A percentile compares a stretch with the other conserved stretches of the same genome.
These are phyloP conservation scores for Sympetrum striolatum DNA, from an alignment of 2,888 invertebrate species.

Conservation along the genomic window DNA sequence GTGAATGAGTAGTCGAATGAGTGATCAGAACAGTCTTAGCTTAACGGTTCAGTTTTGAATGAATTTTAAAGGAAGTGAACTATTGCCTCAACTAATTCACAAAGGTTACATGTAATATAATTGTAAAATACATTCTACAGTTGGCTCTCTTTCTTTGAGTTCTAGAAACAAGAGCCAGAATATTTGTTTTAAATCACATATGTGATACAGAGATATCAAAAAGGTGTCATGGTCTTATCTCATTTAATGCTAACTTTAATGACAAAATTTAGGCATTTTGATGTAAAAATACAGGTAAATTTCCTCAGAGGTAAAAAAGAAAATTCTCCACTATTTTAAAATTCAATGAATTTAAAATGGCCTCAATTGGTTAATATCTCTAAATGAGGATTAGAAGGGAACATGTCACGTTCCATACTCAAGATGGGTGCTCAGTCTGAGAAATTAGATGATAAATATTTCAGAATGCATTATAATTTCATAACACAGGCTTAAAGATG, in stretches of 20 bases:
- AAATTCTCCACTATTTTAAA: neutral
- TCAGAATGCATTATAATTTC: neutral
- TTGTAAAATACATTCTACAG: neutral
- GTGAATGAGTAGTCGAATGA: conserved; percentile 32
- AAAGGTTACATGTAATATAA: neutral
- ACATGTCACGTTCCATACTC: neutral
- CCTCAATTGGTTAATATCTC: neutral
- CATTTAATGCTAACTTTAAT: neutral
- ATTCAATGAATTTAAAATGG: neutral
- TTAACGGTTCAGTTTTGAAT: neutral
- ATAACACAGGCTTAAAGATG: neutral
- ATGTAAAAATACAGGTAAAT: neutral
- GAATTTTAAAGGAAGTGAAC: neutral
- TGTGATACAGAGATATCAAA: neutral
- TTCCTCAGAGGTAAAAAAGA: neutral
- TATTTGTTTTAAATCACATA: neutral
- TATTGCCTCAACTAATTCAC: neutral
- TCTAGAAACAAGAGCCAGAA: conserved; percentile 2
- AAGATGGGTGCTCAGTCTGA: conserved; percentile 8
- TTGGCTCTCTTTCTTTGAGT: neutral
- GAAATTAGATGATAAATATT: neutral
- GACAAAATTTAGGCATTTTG: neutral
- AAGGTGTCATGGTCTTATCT: neutral
- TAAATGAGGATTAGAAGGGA: neutral
- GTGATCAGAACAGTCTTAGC: neutral